Base-by-base conservation (phyloP, 2,113 vertebrate species). In the Neolamprologus toae region DNA sequence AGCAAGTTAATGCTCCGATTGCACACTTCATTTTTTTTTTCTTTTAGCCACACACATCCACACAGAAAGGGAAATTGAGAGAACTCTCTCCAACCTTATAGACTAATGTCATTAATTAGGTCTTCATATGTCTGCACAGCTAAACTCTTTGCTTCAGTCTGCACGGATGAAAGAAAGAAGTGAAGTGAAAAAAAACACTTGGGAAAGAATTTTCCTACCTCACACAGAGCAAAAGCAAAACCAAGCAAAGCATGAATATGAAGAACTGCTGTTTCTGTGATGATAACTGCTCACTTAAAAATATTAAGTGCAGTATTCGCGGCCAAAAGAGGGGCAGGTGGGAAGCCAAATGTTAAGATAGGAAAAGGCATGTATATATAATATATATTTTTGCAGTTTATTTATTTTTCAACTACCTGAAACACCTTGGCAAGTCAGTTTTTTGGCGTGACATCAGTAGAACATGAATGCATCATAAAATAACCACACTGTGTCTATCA, bases 1-100 rank as follows among this genome's bases (percentile, higher is more conserved):
- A 78, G 83, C 23, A 81, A 83, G 51, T 45, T 78, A 78, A 78
- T 59, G 63, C n/a, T 40, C 53, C 66, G 28, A 42, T 73, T 83
- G 54, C 35, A 31, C 11, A 79, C 12, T 37, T 59, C 33, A 0
- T 16, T 8, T 73, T 47, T 31, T 26, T 31, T 35, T 28, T 12
- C 42, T 31, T 33, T 85, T 83, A 81, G 76, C 78, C 51, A 68
- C 63, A 84, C 26, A 31, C 73, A 78, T 51, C 26, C 53, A 76
- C 73, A 51, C 10, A 78, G 26, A 49, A 51, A 78, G 51, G 73
- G 6, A 82, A 63, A 82, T 63, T 79, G 31, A 68, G 21, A 85
- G 47, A 54, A 88, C 66, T 80, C 57, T 7, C 68, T 82, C 40
- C 82, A 87, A 82, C 45, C 33, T 68, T 55, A 63, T 33, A 19